A percentile compares a stretch with the other conserved stretches of the same genome.
These are phyloP conservation scores for Xestia sexstrigata DNA, from an alignment of 2,888 invertebrate species.

Conservation along the genomic window DNA sequence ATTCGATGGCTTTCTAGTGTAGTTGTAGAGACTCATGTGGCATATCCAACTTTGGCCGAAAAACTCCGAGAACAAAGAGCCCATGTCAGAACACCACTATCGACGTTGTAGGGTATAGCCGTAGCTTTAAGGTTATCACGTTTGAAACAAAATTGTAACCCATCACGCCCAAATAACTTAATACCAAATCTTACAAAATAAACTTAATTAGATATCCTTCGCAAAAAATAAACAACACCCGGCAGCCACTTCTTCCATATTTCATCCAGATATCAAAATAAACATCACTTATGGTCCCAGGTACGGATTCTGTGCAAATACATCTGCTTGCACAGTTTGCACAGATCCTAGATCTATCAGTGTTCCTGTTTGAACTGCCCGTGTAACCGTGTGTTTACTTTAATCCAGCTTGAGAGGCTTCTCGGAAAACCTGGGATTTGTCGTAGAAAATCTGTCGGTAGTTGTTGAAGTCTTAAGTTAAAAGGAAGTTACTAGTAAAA, in stretches of 20 bases:
- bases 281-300: background rate
- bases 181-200: no score
- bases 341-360: slow-evolving; percentile 9
- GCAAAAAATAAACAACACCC: background rate
- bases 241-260: background rate
- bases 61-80: no score
- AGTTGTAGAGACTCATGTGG: no score
- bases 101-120: no score
- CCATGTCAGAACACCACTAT: no score
- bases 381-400: slow-evolving; percentile 22
- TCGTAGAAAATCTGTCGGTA: background rate
- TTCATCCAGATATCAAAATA: slow-evolving; percentile 14
- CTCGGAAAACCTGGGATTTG: background rate
- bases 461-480: background rate
- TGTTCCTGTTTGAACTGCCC: slow-evolving; percentile 17
- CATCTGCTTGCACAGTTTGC: slow-evolving; percentile 1
- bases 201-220: no score
- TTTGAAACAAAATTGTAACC: background rate
- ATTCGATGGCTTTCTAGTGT: no score
- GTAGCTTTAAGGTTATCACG: no score
- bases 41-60: no score
- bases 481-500: background rate
- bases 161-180: background rate
- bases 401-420: slow-evolving; percentile 16
- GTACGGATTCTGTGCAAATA: slow-evolving; percentile 12